Percentiles rank a stretch among this genome's conserved stretches.
These are phyloP conservation scores for Antheraea yamamai DNA, from an alignment of 2,888 invertebrate genomes.

Conservation along the genomic window DNA sequence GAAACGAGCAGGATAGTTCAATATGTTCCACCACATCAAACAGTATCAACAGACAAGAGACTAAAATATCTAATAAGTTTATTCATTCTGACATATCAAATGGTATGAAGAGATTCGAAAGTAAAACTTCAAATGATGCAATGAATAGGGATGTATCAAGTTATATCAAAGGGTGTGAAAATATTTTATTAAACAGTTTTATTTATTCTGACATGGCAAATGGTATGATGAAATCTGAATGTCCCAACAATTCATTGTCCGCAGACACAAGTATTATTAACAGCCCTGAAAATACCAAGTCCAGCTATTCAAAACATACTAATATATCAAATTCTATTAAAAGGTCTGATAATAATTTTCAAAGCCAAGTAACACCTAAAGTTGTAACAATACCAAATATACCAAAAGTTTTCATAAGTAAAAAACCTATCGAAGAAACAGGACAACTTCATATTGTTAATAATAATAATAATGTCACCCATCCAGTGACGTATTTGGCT, in stretches of 20 bases:
- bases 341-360: slow-evolving; percentile 26
- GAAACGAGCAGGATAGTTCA: neutral
- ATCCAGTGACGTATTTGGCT: slow-evolving; percentile 36
- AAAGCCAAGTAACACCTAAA: slow-evolving; percentile 38
- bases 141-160: neutral
- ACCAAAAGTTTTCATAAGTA: slow-evolving; percentile 51
- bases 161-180: neutral
- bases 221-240: neutral
- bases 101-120: neutral
- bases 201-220: neutral
- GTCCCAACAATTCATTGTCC: neutral
- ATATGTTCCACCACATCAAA: neutral
- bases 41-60: neutral
- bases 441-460: slow-evolving; percentile 31
- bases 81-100: neutral
- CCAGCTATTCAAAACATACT: neutral
- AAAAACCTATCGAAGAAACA: slow-evolving; percentile 45
- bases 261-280: neutral
- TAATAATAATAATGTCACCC: slow-evolving; percentile 22
- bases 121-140: neutral
- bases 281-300: neutral
- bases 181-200: neutral
- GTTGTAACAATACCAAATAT: slow-evolving; percentile 41
- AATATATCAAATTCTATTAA: neutral
- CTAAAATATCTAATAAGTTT: neutral